A percentile compares a stretch with the other conserved stretches of the same genome.
These are phyloP conservation scores for Melanophora roralis DNA, from an alignment of 2,888 invertebrate species.

Conservation along the genomic window DNA sequence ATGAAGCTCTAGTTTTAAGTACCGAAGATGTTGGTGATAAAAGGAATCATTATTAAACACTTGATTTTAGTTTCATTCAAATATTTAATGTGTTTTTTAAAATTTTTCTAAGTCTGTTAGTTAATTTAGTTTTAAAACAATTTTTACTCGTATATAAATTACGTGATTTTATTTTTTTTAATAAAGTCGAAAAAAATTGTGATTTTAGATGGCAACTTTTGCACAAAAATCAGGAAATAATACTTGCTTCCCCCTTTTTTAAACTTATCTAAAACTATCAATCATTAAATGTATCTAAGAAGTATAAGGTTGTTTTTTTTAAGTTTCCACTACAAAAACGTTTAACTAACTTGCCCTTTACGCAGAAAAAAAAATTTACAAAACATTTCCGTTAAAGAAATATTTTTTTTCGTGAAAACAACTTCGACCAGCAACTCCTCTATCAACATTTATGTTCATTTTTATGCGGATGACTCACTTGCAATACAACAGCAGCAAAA, in stretches of 20 bases:
- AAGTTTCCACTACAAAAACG: neutral
- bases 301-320: neutral
- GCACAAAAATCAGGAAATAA: neutral
- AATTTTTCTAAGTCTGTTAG: too few relatives aligned
- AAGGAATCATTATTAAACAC: slow-evolving; percentile 55
- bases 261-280: slow-evolving; percentile 26
- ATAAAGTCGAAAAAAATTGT: slow-evolving; percentile 9
- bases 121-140: too few relatives aligned
- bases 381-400: slow-evolving; percentile 47
- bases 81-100: neutral
- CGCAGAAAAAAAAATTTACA: slow-evolving; percentile 1
- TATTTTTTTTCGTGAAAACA: neutral
- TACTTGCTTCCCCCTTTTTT: neutral
- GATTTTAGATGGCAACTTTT: slow-evolving; percentile 12
- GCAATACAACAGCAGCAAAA: slow-evolving; percentile 1
- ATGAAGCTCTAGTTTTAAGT: slow-evolving; percentile 56
- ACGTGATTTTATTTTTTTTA: too few relatives aligned
- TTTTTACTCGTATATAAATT: too few relatives aligned
- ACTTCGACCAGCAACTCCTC: neutral
- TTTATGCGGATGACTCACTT: slow-evolving; percentile 53
- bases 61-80: neutral
- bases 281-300: slow-evolving; percentile 19
- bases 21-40: neutral
- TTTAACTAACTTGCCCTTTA: neutral
- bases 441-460: slow-evolving; percentile 38